Conservation (phyloP, 1,140 invertebrate species). For the Sycobia sp. region DNA sequence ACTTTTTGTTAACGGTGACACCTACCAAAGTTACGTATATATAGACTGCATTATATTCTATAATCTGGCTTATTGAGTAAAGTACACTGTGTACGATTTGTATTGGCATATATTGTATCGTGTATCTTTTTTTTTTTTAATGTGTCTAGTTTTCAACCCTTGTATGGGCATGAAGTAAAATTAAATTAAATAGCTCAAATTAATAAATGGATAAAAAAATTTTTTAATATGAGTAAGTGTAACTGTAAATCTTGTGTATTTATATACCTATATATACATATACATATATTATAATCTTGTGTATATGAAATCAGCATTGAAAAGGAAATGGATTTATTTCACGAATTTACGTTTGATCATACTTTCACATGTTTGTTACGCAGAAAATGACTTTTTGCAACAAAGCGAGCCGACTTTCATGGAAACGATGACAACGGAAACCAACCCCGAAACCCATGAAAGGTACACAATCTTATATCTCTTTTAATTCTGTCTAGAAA, state of each 20-base stretch:
- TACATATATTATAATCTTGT: no score
- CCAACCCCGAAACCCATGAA: slow-evolving; percentile 63
- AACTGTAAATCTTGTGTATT: slow-evolving; percentile 36
- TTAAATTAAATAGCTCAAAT: slow-evolving; percentile 41
- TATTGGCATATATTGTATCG: slow-evolving; percentile 54
- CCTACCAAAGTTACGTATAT: slow-evolving; percentile 10
- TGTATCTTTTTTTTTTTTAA: slow-evolving; percentile 58
- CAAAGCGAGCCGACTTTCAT: slow-evolving; percentile 65
- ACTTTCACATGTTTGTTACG: slow-evolving; percentile 43
- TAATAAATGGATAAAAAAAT: background rate
- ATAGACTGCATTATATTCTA: slow-evolving; percentile 38
- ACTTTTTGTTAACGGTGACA: no score
- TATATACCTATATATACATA: no score
- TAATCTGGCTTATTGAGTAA: slow-evolving; percentile 48
- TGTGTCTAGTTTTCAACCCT: slow-evolving; percentile 57
- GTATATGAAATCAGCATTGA: slow-evolving; percentile 40
- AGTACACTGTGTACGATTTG: slow-evolving; percentile 47
- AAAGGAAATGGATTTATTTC: slow-evolving; percentile 21
- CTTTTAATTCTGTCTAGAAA: no score
- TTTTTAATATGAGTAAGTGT: background rate
- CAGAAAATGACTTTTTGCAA: slow-evolving; percentile 67
- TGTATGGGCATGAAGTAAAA: slow-evolving; percentile 60
- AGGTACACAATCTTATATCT: slow-evolving; percentile 53
- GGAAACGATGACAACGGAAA: slow-evolving; percentile 62
- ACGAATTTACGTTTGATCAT: slow-evolving; percentile 21